These are phyloP conservation scores for Copsychus sechellarum DNA, from an alignment of 2,113 vertebrate genomes.

Conservation along the genomic window DNA sequence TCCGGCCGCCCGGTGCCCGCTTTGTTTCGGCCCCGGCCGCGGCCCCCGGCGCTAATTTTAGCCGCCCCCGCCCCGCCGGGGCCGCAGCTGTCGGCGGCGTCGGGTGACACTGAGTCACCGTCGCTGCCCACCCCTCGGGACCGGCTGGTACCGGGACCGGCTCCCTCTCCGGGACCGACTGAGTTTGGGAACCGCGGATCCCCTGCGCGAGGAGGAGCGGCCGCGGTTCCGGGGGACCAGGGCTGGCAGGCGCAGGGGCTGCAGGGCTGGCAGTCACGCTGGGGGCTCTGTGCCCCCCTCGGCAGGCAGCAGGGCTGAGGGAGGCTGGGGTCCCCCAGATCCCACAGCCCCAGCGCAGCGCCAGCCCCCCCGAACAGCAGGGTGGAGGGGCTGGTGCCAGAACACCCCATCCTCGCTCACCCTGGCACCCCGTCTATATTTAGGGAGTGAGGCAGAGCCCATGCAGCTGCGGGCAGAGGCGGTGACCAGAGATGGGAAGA, in stretches of 20 bases:
- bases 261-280: neutral
- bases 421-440: slow-evolving; percentile 8
- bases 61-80: slow-evolving; percentile 31
- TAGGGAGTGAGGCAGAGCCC: slow-evolving; percentile 40
- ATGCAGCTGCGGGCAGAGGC: neutral
- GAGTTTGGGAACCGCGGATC: neutral
- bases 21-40: neutral
- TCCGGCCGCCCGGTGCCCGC: neutral
- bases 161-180: neutral
- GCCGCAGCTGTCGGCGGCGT: slow-evolving; percentile 73
- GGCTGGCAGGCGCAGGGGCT: neutral
- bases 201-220: neutral
- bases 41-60: slow-evolving; percentile 51
- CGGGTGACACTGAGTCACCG: slow-evolving; percentile 73
- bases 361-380: neutral
- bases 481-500: neutral
- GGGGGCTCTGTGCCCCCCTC: rapidly evolving
- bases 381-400: neutral
- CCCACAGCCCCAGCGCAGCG: neutral
- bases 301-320: neutral
- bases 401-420: neutral
- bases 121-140: neutral
- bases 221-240: rapidly evolving
- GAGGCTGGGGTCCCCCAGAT: neutral
- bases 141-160: neutral